Evolutionary conservation across 1,140 invertebrate genomes (phyloP), one percentile per base, ranked within the genome.

Genomic region (Anoplophora glabripennis): DNA sequence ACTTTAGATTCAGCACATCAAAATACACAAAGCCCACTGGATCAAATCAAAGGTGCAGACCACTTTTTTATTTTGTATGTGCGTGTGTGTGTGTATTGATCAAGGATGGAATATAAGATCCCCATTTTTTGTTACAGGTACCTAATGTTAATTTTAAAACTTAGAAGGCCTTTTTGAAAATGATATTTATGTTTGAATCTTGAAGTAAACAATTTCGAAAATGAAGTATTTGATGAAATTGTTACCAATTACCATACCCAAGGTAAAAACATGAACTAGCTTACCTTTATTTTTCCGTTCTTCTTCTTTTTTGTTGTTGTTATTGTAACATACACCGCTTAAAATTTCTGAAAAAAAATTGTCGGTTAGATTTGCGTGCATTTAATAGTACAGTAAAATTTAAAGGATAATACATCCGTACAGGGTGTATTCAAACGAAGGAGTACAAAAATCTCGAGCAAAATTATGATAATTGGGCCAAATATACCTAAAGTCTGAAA

Each of bases 251-350:
- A 12, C 12, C n/a, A 18, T 21, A 53, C 21, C 3, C 12, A 28
- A 42, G 44, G 11, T 42, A 54, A 7, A 44, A 28, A 34, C 17
- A n/a, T 33, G 12, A 2, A 5, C 12, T 56, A 1, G 9, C 61
- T 68, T 60, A 90, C 88, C 87, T 89, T 90, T 89, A 73, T 83
- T 83, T 79, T 88, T 87, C 72, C 87, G 83, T 48, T 89, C 87
- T 67, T 90, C 88, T 76, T 90, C 89, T 76, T 89, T 89, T 76
- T 88, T 73, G 61, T 69, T 86, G 78, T 83, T 84, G 73, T 86
- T 86, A 78, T 83, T 83, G 75, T 86, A 83, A 78, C 85, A 88
- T 71, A 90, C 87, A 64, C 89, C 89, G 79, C 89, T 90, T 75
- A 91, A 81, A 69, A 90, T 86, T 81, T 92, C 89, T 91, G 84